Evolutionary conservation across 2,113 vertebrate species (phyloP).

Genomic region (Chlorodrepanis virens): DNA sequence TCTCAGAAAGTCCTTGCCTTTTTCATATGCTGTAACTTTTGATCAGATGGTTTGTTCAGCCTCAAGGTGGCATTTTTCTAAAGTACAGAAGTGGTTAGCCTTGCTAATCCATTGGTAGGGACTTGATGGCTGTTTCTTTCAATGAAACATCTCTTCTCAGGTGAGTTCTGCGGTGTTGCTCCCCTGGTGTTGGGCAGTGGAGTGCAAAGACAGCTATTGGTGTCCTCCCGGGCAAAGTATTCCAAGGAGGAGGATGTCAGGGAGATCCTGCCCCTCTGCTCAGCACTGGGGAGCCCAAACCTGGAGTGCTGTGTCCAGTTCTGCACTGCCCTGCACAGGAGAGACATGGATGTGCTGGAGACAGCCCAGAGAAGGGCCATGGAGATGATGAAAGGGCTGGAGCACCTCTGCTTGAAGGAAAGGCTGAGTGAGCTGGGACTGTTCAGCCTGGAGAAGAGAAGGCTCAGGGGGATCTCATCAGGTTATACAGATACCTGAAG

Average conservation of each 20-base stretch:
- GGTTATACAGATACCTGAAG: not conserved
- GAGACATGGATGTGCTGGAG: not conserved
- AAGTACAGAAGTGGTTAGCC: not conserved
- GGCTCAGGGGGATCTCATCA: not conserved
- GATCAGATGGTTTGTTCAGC: not conserved
- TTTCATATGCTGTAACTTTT: not conserved
- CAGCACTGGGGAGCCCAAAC: not conserved
- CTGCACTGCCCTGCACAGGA: not conserved
- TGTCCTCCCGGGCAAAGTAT: not conserved
- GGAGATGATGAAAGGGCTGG: fast-evolving
- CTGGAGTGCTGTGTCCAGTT: not conserved
- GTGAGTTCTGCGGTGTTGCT: not conserved
- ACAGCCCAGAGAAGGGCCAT: not conserved
- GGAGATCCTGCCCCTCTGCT: not conserved
- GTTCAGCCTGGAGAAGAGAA: not conserved
- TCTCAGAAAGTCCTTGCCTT: not conserved
- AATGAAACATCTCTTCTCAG: not conserved
- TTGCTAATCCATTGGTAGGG: not conserved
- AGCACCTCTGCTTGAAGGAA: not conserved
- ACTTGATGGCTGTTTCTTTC: not conserved
- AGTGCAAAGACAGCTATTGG: fast-evolving
- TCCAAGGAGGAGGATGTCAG: not conserved
- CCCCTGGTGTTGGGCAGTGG: not conserved
- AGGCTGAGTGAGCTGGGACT: not conserved
- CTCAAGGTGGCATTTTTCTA: not conserved